phyloP scores from a whole-genome alignment of 2,797 vertebrate genomes.

The Peromyscus eremicus region DNA sequence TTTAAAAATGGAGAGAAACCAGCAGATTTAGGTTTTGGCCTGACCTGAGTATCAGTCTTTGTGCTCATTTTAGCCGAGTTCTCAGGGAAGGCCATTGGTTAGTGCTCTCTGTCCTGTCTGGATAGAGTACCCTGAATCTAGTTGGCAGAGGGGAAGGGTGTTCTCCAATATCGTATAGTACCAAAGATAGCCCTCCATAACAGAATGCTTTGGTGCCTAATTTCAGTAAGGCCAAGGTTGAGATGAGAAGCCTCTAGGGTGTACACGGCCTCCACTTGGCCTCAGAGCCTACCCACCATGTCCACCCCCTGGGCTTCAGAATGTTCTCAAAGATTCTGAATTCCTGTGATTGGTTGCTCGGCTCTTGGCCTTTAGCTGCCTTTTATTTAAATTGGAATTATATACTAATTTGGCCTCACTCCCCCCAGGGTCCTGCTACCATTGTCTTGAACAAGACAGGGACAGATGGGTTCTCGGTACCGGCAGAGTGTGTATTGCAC shows the following conservation, averaged over 20 bases:
- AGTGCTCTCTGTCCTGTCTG: background rate
- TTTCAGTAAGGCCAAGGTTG: background rate
- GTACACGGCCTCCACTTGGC: background rate
- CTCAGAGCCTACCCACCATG: background rate
- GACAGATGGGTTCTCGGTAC: background rate
- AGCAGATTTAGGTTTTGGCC: background rate
- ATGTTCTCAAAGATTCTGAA: background rate
- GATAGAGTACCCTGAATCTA: background rate
- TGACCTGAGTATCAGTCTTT: rapidly evolving
- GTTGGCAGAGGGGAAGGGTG: background rate
- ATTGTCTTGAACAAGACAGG: background rate
- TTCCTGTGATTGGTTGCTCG: background rate
- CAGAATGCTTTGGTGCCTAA: too few species aligned
- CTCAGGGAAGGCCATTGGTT: rapidly evolving
- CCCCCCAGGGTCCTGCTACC: background rate
- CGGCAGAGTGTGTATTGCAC: background rate
- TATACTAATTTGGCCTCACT: background rate
- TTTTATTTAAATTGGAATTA: background rate
- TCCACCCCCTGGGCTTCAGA: background rate
- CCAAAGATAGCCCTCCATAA: rapidly evolving
- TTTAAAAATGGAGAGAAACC: background rate
- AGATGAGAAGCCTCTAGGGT: background rate
- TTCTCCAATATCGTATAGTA: background rate
- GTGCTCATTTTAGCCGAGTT: background rate
- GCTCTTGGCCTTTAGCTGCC: background rate